These are phyloP conservation scores for Coccyzus lansbergi DNA, from an alignment of 2,797 vertebrate genomes.

Conservation along the genomic window DNA sequence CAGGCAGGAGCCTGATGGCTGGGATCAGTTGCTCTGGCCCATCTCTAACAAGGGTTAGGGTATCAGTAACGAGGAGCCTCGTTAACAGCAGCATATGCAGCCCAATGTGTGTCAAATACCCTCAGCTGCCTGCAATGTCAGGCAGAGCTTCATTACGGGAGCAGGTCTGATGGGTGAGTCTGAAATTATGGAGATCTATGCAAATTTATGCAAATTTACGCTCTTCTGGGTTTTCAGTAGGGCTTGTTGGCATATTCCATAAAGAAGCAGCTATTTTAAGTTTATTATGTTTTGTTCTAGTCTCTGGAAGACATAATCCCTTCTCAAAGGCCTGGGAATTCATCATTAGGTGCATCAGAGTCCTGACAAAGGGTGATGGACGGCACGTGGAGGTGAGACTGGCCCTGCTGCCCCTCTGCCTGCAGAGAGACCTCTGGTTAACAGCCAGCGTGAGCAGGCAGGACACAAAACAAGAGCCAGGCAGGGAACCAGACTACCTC, in stretches of 20 bases:
- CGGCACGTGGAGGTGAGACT: background rate
- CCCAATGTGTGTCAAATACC: background rate
- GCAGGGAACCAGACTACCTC: background rate
- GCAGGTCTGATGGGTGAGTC: slow-evolving; percentile 2
- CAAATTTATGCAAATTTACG: slow-evolving; percentile 43
- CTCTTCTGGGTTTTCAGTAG: slow-evolving; percentile 34
- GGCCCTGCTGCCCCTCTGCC: background rate
- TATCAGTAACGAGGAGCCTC: accelerated
- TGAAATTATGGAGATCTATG: slow-evolving; percentile 54
- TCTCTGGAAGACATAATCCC: slow-evolving; percentile 40
- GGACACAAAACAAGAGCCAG: background rate
- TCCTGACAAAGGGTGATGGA: background rate
- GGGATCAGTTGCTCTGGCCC: background rate
- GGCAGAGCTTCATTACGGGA: background rate
- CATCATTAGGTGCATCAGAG: background rate
- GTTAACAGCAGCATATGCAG: background rate
- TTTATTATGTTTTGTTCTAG: slow-evolving; percentile 37
- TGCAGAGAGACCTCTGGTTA: background rate
- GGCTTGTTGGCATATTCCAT: slow-evolving; percentile 27
- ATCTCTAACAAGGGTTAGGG: accelerated
- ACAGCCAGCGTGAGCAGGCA: accelerated
- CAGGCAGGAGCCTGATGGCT: background rate
- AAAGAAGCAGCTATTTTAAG: slow-evolving; percentile 54
- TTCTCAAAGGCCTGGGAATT: slow-evolving; percentile 15
- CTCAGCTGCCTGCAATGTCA: background rate